phyloP scores from a whole-genome alignment of 1,140 invertebrate species.

The Drosophila serrata region DNA sequence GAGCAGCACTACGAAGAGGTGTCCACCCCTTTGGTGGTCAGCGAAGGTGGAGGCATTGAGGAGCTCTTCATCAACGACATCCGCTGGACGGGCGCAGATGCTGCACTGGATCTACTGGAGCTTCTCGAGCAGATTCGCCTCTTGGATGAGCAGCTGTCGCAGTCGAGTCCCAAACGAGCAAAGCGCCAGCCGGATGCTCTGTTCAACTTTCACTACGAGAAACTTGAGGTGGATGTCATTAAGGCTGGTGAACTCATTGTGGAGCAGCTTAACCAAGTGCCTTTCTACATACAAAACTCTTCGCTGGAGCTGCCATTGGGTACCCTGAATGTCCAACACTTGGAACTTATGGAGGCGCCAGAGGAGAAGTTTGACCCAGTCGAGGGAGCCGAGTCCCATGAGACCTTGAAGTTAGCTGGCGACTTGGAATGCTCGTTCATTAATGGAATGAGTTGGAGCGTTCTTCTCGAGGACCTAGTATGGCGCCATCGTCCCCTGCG shows the following conservation, averaged over 20 bases:
- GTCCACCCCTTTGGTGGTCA: slow-evolving; percentile 48
- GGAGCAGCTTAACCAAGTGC: slow-evolving; percentile 58
- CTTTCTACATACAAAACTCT: slow-evolving; percentile 68
- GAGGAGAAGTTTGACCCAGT: not conserved
- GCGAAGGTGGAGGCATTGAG: slow-evolving; percentile 42
- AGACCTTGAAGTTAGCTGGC: slow-evolving; percentile 34
- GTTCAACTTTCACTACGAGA: slow-evolving; percentile 49
- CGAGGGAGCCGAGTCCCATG: slow-evolving; percentile 16
- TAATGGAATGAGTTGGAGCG: slow-evolving; percentile 78
- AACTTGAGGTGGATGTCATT: slow-evolving; percentile 63
- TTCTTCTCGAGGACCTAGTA: slow-evolving; percentile 82
- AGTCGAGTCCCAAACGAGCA: not conserved
- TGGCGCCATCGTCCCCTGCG: slow-evolving; percentile 76
- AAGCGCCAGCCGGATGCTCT: slow-evolving; percentile 50
- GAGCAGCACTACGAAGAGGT: slow-evolving; percentile 29
- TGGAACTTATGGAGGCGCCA: slow-evolving; percentile 47
- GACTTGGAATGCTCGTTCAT: slow-evolving; percentile 70
- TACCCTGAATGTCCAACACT: slow-evolving; percentile 48
- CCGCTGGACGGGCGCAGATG: slow-evolving; percentile 62
- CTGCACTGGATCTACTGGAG: slow-evolving; percentile 36
- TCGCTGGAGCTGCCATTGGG: slow-evolving; percentile 54
- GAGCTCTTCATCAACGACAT: slow-evolving; percentile 61
- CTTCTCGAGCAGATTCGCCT: slow-evolving; percentile 57
- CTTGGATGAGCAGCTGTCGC: slow-evolving; percentile 19
- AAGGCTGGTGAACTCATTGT: slow-evolving; percentile 49